phyloP scores from a whole-genome alignment of 1,140 invertebrate genomes.

The Lepidurus apus region DNA sequence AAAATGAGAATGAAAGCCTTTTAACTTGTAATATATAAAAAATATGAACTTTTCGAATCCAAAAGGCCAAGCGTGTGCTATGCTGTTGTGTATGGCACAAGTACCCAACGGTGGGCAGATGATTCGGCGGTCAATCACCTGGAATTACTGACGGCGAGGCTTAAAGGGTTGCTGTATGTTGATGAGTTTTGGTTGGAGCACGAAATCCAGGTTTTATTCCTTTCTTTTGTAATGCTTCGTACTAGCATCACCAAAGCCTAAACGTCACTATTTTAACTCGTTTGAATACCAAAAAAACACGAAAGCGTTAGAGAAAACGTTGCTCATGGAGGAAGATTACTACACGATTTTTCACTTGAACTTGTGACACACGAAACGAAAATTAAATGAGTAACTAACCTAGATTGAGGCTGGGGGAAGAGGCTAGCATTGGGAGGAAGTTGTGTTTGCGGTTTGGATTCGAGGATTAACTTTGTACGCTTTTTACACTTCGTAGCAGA shows the following conservation, averaged over 20 bases:
- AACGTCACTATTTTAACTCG: not conserved
- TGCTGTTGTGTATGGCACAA: not conserved
- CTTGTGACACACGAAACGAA: too few species aligned
- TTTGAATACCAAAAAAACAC: not conserved
- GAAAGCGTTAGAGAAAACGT: not conserved
- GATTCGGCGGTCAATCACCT: not conserved
- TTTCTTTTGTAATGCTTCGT: too few species aligned
- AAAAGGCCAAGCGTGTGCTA: too few species aligned
- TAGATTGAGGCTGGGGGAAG: too few species aligned
- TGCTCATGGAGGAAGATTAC: not conserved
- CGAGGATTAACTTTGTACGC: too few species aligned
- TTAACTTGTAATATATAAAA: too few species aligned
- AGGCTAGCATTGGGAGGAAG: too few species aligned
- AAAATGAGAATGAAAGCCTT: not conserved
- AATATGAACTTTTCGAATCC: too few species aligned
- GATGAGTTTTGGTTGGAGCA: not conserved
- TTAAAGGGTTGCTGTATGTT: not conserved
- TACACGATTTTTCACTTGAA: too few species aligned
- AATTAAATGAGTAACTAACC: too few species aligned
- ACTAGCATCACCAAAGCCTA: not conserved
- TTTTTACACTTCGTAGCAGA: not conserved
- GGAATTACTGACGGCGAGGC: conserved; percentile 3
- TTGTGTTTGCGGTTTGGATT: too few species aligned
- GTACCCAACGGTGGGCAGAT: not conserved
- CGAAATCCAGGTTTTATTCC: not conserved